A percentile compares a stretch with the other conserved stretches of the same genome.
These are phyloP conservation scores for Hirtodrosophila histrioides DNA, from an alignment of 2,888 invertebrate genomes.

Conservation along the genomic window DNA sequence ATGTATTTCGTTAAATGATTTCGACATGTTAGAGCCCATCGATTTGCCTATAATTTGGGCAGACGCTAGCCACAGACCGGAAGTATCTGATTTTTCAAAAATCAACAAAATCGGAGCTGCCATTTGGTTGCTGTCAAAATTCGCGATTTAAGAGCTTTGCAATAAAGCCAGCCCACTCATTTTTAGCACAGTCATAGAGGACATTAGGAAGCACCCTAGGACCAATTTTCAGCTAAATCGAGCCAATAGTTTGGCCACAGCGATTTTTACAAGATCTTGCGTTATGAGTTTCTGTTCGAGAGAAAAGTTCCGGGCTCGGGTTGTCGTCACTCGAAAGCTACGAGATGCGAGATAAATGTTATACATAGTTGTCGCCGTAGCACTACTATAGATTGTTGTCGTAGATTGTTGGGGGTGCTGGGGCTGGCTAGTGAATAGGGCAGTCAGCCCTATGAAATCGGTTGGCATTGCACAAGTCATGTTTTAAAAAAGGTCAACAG, in stretches of 20 bases:
- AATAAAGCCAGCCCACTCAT: slow-evolving; percentile 3
- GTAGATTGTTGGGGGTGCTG: slow-evolving; percentile 11
- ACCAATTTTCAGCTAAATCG: slow-evolving; percentile 53
- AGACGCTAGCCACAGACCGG: neutral
- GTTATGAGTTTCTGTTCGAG: slow-evolving; percentile 46
- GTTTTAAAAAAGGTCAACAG: slow-evolving; percentile 38
- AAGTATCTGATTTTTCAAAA: slow-evolving; percentile 76
- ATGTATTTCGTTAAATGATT: slow-evolving; percentile 80
- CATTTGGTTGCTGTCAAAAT: slow-evolving; percentile 39
- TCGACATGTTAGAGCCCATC: slow-evolving; percentile 38
- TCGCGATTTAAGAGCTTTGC: slow-evolving; percentile 37
- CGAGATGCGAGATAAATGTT: slow-evolving; percentile 24
- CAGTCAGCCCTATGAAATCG: slow-evolving; percentile 4
- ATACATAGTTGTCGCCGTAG: slow-evolving; percentile 24
- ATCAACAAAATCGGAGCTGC: slow-evolving; percentile 70
- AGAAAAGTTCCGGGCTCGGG: slow-evolving; percentile 17
- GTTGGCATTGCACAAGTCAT: slow-evolving; percentile 23
- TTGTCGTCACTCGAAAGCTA: slow-evolving; percentile 9
- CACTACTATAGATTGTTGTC: slow-evolving; percentile 10
- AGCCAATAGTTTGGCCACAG: slow-evolving; percentile 29
- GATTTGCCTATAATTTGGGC: slow-evolving; percentile 36
- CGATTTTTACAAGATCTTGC: slow-evolving; percentile 68
- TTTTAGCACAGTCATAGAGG: slow-evolving; percentile 36
- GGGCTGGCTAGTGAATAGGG: slow-evolving; percentile 1
- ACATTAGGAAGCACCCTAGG: neutral